phyloP scores from a whole-genome alignment of 2,113 vertebrate species.

The Myodes glareolus region DNA sequence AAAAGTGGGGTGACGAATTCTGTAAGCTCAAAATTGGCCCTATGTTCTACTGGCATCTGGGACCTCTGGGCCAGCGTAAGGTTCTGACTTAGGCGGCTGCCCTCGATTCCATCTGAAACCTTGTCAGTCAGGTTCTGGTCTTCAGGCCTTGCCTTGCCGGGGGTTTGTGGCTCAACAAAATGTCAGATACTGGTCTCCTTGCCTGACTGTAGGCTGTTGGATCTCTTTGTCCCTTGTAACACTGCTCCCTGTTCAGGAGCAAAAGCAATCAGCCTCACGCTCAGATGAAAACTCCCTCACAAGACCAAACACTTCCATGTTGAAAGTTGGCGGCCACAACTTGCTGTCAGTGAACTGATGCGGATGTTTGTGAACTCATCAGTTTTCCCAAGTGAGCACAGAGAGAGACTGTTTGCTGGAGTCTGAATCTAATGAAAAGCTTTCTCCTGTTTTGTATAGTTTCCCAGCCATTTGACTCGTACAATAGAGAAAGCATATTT shows the following conservation, averaged over 20 bases:
- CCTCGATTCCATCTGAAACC: constrained; percentile 41
- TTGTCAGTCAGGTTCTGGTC: not conserved
- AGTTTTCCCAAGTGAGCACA: constrained; percentile 57
- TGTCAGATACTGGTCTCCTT: not conserved
- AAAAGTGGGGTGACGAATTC: not conserved
- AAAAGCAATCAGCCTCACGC: not conserved
- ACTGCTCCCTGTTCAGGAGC: not conserved
- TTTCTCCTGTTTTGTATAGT: constrained; percentile 64
- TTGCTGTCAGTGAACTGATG: not conserved
- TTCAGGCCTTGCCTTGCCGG: not conserved
- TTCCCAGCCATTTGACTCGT: constrained; percentile 61
- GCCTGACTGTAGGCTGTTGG: not conserved
- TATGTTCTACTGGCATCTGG: not conserved
- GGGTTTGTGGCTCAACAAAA: not conserved
- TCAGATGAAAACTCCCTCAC: not conserved
- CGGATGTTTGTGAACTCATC: constrained; percentile 36
- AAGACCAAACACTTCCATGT: not conserved
- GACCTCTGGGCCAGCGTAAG: not conserved
- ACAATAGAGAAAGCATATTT: constrained; percentile 74
- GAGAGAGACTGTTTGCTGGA: constrained; percentile 61
- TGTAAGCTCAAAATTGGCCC: not conserved
- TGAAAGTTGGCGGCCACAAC: not conserved
- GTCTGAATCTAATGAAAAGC: constrained; percentile 68
- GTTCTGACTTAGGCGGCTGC: not conserved
- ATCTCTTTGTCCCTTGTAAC: not conserved